A percentile compares a stretch with the other conserved stretches of the same genome.
These are phyloP conservation scores for Spilosoma lubricipeda DNA, from an alignment of 2,888 invertebrate genomes.

Conservation along the genomic window DNA sequence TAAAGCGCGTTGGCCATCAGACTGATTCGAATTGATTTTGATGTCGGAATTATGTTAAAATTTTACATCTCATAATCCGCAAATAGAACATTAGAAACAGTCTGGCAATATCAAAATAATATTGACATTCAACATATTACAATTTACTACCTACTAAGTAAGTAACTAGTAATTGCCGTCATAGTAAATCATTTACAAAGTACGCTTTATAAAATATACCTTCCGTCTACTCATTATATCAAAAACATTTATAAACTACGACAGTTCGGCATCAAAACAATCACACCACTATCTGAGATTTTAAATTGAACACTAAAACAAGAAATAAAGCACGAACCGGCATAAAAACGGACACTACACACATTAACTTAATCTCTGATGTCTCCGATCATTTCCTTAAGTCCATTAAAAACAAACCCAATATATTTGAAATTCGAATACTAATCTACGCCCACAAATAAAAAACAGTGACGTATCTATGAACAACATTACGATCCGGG, in stretches of 20 bases:
- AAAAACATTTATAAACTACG: conserved; percentile 6
- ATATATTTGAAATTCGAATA: conserved; percentile 53
- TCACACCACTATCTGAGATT: conserved; percentile 39
- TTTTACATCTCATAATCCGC: conserved; percentile 38
- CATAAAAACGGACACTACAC: conserved; percentile 50
- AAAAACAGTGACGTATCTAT: conserved; percentile 66
- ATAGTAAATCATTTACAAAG: neutral
- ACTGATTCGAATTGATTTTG: conserved; percentile 74
- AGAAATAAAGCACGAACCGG: conserved; percentile 44
- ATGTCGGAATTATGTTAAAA: conserved; percentile 65
- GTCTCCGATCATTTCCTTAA: conserved; percentile 65
- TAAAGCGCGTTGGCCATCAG: conserved; percentile 73
- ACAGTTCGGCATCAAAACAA: conserved; percentile 37
- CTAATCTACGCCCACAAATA: conserved; percentile 73
- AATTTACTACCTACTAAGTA: neutral
- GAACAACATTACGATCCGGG: conserved; percentile 55
- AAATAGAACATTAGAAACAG: conserved; percentile 47
- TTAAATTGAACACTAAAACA: conserved; percentile 35
- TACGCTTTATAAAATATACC: neutral
- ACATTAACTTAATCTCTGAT: conserved; percentile 56
- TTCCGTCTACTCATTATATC: conserved; percentile 7
- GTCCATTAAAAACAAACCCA: conserved; percentile 66
- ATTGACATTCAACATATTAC: neutral
- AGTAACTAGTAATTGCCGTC: neutral
- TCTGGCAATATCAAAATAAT: conserved; percentile 12